Percentiles rank a stretch among this genome's conserved stretches.
Conservation (phyloP, 1,140 invertebrate species). For the Pantala flavescens region DNA sequence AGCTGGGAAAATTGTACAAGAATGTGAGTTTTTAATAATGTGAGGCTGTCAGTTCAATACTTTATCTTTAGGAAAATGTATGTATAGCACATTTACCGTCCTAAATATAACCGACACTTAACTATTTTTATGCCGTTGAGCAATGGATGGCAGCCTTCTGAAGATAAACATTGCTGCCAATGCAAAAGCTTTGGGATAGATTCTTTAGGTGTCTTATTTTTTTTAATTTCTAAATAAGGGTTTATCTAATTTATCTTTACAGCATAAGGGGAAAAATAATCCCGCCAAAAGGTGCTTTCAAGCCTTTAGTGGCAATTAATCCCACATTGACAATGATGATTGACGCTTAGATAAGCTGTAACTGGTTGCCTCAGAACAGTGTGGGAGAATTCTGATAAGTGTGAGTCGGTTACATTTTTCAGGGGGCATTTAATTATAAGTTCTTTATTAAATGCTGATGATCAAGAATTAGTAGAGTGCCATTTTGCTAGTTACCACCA, state of each 20-base stretch:
- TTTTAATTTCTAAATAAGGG: neutral
- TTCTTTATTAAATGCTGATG: neutral
- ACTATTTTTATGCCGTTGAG: slow-evolving; percentile 15
- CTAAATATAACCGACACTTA: neutral
- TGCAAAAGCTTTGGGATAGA: slow-evolving; percentile 5
- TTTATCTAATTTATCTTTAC: neutral
- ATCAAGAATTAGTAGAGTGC: neutral
- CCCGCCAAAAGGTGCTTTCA: neutral
- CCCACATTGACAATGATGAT: neutral
- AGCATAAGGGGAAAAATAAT: neutral
- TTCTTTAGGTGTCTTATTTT: neutral
- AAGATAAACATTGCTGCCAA: neutral
- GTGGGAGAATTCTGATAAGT: neutral
- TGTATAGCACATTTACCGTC: slow-evolving; percentile 15
- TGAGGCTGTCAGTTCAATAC: slow-evolving; percentile 2
- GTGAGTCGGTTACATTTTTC: neutral
- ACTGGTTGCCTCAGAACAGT: neutral
- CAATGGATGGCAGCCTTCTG: neutral
- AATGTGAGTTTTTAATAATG: neutral
- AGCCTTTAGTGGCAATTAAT: neutral
- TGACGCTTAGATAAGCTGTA: neutral
- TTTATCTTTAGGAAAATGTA: slow-evolving; percentile 5
- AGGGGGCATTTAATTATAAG: neutral
- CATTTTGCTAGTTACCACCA: slow-evolving; percentile 4
- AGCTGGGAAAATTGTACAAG: slow-evolving; percentile 5